Conservation (phyloP, 2,888 invertebrate genomes). For the Trypoxylon attenuatum region DNA sequence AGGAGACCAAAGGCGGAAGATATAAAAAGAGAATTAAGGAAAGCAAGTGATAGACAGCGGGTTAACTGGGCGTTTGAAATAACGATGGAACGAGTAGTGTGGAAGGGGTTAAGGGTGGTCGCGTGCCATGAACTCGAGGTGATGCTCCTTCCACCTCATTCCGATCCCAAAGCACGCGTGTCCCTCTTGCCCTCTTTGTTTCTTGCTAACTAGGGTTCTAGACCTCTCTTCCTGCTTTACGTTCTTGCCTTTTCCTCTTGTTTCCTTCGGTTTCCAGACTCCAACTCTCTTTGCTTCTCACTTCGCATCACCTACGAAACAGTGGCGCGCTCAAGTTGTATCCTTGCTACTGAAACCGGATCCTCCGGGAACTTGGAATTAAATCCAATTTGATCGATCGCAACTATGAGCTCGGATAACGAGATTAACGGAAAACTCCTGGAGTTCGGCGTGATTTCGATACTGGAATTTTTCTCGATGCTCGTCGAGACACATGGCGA, state of each 20-base stretch:
- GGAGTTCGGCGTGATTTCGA: slow-evolving; percentile 37
- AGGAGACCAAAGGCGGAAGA: neutral
- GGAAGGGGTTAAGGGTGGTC: slow-evolving; percentile 22
- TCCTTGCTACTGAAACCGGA: slow-evolving; percentile 10
- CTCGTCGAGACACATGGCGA: slow-evolving; percentile 33
- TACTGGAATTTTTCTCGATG: slow-evolving; percentile 19
- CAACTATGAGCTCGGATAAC: slow-evolving; percentile 11
- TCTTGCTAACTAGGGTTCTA: slow-evolving; percentile 29
- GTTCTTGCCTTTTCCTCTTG: slow-evolving; percentile 1
- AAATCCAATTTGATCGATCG: slow-evolving; percentile 10
- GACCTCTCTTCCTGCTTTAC: slow-evolving; percentile 7
- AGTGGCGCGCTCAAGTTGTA: neutral
- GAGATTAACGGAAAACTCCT: slow-evolving; percentile 29
- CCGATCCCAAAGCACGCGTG: slow-evolving; percentile 32
- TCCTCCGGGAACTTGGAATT: slow-evolving; percentile 10
- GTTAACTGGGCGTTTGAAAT: neutral
- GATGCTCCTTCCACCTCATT: slow-evolving; percentile 17
- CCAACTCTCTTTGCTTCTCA: neutral
- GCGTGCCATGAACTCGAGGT: slow-evolving; percentile 35
- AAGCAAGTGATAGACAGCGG: neutral
- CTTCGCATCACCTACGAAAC: no score
- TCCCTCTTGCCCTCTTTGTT: slow-evolving; percentile 37
- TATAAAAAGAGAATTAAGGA: slow-evolving; percentile 3
- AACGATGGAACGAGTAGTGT: neutral
- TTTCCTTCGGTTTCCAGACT: neutral